Conservation (phyloP, 2,113 vertebrate genomes). For the Sminthopsis crassicaudata region DNA sequence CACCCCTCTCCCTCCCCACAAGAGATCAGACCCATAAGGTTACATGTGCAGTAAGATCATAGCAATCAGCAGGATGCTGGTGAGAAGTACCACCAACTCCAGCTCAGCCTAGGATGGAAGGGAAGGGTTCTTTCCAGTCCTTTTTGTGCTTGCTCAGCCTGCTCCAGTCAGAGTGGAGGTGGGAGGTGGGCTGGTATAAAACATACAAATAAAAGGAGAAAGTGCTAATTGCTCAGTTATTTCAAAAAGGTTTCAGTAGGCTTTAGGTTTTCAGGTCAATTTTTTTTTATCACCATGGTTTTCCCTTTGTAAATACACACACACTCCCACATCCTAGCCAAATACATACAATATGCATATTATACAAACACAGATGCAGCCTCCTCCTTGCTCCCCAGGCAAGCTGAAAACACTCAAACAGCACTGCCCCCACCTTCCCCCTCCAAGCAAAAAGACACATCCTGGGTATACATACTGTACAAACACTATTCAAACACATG, state of each 20-base stretch:
- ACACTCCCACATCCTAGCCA: background rate
- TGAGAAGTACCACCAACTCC: background rate
- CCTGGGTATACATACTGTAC: background rate
- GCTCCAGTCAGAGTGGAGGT: background rate
- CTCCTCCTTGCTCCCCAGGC: background rate
- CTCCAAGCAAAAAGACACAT: background rate
- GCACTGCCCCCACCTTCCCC: background rate
- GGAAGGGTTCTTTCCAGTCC: background rate
- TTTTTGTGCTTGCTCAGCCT: background rate
- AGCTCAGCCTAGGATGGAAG: background rate
- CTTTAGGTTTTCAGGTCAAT: background rate
- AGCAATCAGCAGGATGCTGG: background rate
- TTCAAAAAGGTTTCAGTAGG: constrained; percentile 12
- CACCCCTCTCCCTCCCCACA: background rate
- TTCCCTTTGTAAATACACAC: background rate
- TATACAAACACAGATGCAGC: background rate
- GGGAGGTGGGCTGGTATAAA: background rate
- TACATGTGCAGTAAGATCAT: background rate
- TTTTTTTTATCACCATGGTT: constrained; percentile 48
- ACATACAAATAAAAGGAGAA: background rate
- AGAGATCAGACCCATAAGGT: background rate
- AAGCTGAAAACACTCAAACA: background rate
- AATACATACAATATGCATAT: background rate
- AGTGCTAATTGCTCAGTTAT: background rate
- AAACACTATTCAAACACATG: background rate